Percentiles rank a stretch among this genome's conserved stretches.
Conservation (phyloP, 2,113 vertebrate species). For the Papio anubis region DNA sequence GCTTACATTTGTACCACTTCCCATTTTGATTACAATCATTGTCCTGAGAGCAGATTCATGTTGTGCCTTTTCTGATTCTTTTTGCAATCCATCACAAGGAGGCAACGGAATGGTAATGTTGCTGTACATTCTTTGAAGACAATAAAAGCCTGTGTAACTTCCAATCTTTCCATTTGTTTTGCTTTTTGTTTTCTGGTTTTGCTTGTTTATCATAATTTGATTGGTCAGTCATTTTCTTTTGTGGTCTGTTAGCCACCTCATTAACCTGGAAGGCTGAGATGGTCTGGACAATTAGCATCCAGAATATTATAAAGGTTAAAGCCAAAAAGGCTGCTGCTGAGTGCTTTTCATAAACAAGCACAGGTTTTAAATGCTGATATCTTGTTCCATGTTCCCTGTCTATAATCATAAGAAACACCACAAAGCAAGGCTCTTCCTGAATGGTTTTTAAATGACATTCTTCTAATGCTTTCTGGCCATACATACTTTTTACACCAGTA, state of each 20-base stretch:
- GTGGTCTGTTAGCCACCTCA: slow-evolving; percentile 78
- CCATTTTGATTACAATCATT: slow-evolving; percentile 78
- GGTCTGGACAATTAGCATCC: slow-evolving; percentile 76
- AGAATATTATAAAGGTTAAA: slow-evolving; percentile 82
- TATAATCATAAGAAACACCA: slow-evolving; percentile 45
- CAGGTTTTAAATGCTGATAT: slow-evolving; percentile 52
- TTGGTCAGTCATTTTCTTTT: slow-evolving; percentile 65
- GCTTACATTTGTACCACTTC: slow-evolving; percentile 73
- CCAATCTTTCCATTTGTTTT: slow-evolving; percentile 76
- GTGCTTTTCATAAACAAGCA: slow-evolving; percentile 67
- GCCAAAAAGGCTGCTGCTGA: slow-evolving; percentile 3
- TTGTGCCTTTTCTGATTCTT: slow-evolving; percentile 76
- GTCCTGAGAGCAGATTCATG: slow-evolving; percentile 78
- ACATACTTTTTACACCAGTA: slow-evolving; percentile 56
- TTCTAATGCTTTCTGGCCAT: slow-evolving; percentile 56
- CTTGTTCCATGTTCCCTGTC: slow-evolving; percentile 52
- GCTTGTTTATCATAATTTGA: slow-evolving; percentile 70
- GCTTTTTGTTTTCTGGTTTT: background rate
- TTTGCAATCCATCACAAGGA: slow-evolving; percentile 81
- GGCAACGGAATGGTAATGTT: slow-evolving; percentile 70
- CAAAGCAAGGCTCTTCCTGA: slow-evolving; percentile 63
- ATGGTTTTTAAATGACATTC: slow-evolving; percentile 66
- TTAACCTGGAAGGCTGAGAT: slow-evolving; percentile 80
- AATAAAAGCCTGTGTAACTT: slow-evolving; percentile 74
- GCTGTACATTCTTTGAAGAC: slow-evolving; percentile 48